Evolutionary conservation across 1,140 invertebrate genomes (phyloP).

Genomic region (Pteromalus puparum): DNA sequence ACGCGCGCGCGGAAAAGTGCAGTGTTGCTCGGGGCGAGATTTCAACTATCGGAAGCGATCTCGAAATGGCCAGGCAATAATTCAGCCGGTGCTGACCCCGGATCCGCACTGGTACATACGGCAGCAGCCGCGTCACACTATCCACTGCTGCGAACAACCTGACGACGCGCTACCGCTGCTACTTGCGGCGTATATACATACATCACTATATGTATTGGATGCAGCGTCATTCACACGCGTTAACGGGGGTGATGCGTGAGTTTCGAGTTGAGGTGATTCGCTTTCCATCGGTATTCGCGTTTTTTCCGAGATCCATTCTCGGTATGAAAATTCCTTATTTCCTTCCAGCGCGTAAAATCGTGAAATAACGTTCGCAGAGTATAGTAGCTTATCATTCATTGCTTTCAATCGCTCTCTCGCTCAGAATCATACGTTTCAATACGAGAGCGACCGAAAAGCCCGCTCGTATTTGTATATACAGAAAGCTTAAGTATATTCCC

Average conservation of each 20-base stretch:
- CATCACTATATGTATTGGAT: background rate
- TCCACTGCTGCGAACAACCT: background rate
- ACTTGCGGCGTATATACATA: background rate
- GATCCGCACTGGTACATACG: background rate
- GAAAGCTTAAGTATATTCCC: background rate
- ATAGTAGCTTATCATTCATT: too few species aligned
- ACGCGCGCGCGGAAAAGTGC: too few species aligned
- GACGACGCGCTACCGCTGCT: conserved; percentile 2
- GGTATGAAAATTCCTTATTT: too few species aligned
- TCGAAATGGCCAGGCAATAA: conserved; percentile 61
- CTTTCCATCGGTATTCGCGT: background rate
- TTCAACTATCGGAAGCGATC: conserved; percentile 71
- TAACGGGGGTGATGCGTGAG: background rate
- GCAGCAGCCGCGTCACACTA: conserved; percentile 6
- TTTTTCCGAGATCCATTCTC: background rate
- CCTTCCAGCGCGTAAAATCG: too few species aligned
- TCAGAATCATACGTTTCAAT: background rate
- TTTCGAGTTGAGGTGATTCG: background rate
- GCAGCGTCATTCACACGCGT: background rate
- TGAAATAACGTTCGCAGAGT: too few species aligned
- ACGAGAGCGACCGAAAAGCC: background rate
- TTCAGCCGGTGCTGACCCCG: conserved; percentile 53
- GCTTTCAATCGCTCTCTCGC: too few species aligned
- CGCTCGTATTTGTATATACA: too few species aligned
- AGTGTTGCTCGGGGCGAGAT: conserved; percentile 55